Evolutionary conservation across 2,888 invertebrate genomes (phyloP).

Genomic region (Folsomia manolachei): DNA sequence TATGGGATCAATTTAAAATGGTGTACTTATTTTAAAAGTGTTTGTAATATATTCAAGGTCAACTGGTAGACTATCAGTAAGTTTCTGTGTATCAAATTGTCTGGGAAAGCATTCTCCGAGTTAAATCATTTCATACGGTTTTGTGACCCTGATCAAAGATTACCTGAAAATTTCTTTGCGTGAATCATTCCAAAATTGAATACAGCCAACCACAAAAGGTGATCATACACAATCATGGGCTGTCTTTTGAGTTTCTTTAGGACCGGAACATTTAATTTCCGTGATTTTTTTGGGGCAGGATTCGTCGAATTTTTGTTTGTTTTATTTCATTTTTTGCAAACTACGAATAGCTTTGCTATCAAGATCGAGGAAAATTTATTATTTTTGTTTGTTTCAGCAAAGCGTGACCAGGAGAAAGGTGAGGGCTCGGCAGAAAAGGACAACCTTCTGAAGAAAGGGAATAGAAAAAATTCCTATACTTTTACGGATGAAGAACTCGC

Average conservation of each 20-base stretch:
- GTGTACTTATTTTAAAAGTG: too few relatives aligned
- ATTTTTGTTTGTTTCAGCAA: slow-evolving; percentile 27
- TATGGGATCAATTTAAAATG: too few relatives aligned
- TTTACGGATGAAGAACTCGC: slow-evolving; percentile 16
- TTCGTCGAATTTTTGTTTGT: neutral
- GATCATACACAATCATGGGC: slow-evolving; percentile 28
- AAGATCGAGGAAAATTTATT: neutral
- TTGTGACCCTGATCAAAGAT: neutral
- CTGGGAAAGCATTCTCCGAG: neutral
- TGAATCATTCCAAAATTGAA: too few relatives aligned
- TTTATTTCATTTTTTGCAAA: neutral
- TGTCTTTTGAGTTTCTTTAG: slow-evolving; percentile 40
- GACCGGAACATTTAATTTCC: slow-evolving; percentile 37
- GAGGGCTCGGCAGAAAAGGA: neutral
- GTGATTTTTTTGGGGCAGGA: slow-evolving; percentile 30
- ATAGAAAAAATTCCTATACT: too few relatives aligned
- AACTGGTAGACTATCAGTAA: too few relatives aligned
- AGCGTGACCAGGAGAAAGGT: slow-evolving; percentile 30
- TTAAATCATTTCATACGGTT: neutral
- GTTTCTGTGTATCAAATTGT: too few relatives aligned
- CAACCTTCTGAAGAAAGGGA: neutral
- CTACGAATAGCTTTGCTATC: neutral
- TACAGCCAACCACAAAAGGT: too few relatives aligned
- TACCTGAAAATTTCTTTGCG: too few relatives aligned
- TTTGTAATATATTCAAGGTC: too few relatives aligned